A percentile compares a stretch with the other conserved stretches of the same genome.
Evolutionary conservation across 2,113 vertebrate genomes (phyloP).

Genomic region (Nesoenas mayeri): DNA sequence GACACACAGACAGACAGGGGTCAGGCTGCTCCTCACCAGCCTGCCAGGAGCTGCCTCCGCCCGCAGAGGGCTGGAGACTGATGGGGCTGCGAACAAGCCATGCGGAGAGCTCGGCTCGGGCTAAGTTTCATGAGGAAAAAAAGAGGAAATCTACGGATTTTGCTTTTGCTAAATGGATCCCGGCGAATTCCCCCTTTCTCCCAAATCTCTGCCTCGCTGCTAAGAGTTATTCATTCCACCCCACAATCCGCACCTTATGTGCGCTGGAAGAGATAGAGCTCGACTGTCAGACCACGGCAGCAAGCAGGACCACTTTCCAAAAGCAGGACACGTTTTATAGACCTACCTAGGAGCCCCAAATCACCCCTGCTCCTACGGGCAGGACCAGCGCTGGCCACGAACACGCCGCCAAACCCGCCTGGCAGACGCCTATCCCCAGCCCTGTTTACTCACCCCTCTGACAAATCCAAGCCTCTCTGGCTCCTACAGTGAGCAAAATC

Average conservation of each 20-base stretch:
- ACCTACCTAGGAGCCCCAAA: accelerated
- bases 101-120: not conserved
- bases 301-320: not conserved
- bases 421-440: not conserved
- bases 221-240: not conserved
- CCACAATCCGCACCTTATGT: not conserved
- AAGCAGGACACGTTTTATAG: accelerated
- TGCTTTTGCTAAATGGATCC: not conserved
- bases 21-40: not conserved
- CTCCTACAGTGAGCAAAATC: not conserved
- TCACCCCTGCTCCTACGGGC: not conserved
- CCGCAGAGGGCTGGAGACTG: not conserved
- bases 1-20: not conserved
- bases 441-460: not conserved
- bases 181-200: not conserved
- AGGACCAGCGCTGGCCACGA: not conserved
- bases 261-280: not conserved
- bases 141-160: not conserved
- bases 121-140: not conserved
- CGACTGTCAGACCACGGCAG: not conserved
- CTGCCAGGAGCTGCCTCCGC: not conserved
- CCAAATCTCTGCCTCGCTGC: not conserved
- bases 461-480: not conserved
- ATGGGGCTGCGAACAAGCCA: not conserved
- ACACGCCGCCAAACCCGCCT: not conserved